phyloP scores from a whole-genome alignment of 2,888 invertebrate genomes.

The Sepiola atlantica region DNA sequence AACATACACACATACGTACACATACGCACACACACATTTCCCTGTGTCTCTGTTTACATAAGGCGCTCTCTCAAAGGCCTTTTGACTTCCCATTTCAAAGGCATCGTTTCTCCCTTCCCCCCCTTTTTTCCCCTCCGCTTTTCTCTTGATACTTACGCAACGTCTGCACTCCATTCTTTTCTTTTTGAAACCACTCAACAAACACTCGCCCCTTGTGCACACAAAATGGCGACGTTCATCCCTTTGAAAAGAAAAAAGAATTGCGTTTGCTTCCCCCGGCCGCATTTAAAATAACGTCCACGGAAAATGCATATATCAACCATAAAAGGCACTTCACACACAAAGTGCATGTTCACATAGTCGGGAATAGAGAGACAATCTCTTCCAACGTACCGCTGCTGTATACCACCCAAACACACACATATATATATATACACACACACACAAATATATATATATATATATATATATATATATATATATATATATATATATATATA shows the following conservation, averaged over 20 bases:
- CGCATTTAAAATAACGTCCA: neutral
- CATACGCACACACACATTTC: neutral
- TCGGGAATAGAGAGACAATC: neutral
- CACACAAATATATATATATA: neutral
- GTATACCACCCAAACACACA: neutral
- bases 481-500: too few species aligned
- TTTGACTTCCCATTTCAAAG: neutral
- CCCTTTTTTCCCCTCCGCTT: neutral
- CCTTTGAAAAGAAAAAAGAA: neutral
- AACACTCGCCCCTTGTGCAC: neutral
- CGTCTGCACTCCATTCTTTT: neutral
- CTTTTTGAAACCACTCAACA: neutral
- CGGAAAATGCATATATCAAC: neutral
- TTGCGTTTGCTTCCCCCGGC: neutral
- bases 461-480: too few species aligned
- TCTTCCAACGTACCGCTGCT: neutral
- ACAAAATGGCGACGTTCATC: slow-evolving; percentile 15
- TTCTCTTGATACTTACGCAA: slow-evolving; percentile 9
- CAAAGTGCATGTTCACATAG: neutral
- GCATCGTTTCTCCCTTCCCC: neutral
- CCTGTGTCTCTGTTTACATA: neutral
- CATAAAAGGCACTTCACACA: neutral
- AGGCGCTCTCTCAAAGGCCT: neutral
- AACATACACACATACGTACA: neutral
- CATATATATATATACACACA: neutral